These are phyloP conservation scores for Danio rerio DNA, from an alignment of 2,113 vertebrate genomes.

Conservation along the genomic window DNA sequence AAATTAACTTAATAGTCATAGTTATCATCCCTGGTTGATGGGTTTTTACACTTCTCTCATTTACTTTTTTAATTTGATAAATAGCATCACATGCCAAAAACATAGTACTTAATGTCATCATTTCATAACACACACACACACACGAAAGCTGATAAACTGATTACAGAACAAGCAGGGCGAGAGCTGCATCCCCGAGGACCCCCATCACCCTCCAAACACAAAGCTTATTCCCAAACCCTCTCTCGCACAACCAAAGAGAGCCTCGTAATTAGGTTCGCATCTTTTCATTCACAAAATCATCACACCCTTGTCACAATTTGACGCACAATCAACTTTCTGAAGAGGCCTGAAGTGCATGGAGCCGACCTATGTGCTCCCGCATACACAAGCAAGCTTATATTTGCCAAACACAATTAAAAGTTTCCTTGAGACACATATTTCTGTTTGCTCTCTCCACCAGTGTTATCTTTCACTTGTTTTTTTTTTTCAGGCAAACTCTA, in stretches of 20 bases:
- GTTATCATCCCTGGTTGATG: too few relatives aligned
- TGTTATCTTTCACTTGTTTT: neutral
- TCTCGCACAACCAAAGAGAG: conserved; percentile 55
- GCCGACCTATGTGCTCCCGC: conserved; percentile 25
- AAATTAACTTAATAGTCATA: neutral
- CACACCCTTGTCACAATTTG: conserved; percentile 70
- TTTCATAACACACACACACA: neutral
- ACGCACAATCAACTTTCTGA: conserved; percentile 65
- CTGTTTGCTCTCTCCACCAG: neutral
- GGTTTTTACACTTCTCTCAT: too few relatives aligned
- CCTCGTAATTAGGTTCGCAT: conserved; percentile 69
- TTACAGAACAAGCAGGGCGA: conserved; percentile 50
- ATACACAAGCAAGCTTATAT: conserved; percentile 37
- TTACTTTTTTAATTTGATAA: neutral
- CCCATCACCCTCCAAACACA: conserved; percentile 45
- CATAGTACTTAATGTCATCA: neutral
- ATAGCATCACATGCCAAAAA: conserved; percentile 12
- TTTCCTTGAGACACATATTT: conserved; percentile 19
- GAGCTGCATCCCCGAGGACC: conserved; percentile 43
- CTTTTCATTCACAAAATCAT: conserved; percentile 73
- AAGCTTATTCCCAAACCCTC: conserved; percentile 55
- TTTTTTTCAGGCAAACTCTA: neutral
- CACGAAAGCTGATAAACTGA: conserved; percentile 50
- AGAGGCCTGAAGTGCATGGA: conserved; percentile 37
- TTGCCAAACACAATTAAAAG: conserved; percentile 42